Percentiles rank a stretch among this genome's conserved stretches.
phyloP scores from a whole-genome alignment of 2,113 vertebrate genomes.

The Mola mola region DNA sequence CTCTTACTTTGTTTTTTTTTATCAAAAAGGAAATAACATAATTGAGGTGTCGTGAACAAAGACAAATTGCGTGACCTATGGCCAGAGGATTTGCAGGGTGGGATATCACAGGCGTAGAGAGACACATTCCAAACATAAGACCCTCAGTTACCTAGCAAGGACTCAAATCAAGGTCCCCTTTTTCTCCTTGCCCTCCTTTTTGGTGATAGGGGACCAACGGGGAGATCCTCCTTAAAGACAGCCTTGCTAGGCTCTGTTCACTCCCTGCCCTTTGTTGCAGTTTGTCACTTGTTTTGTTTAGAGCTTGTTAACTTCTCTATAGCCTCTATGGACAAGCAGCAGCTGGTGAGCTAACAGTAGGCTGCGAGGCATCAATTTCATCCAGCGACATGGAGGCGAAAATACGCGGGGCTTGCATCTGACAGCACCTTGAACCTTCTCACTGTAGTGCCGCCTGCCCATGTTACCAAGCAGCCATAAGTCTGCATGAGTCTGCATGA shows the following conservation, averaged over 20 bases:
- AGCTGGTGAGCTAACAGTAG: conserved; percentile 76
- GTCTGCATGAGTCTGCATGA: conserved; percentile 3
- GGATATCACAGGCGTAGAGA: conserved; percentile 73
- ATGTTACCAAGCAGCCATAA: conserved; percentile 43
- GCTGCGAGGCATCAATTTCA: conserved; percentile 77
- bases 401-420: conserved; percentile 42
- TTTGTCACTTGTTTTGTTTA: conserved; percentile 78
- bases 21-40: conserved; percentile 71
- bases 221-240: conserved; percentile 75
- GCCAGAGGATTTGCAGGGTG: conserved; percentile 72
- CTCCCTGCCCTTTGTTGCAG: conserved; percentile 77
- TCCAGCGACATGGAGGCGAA: conserved; percentile 57
- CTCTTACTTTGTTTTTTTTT: conserved; percentile 18
- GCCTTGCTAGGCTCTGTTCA: conserved; percentile 63
- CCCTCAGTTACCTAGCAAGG: conserved; percentile 86
- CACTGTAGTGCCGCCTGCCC: conserved; percentile 37
- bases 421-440: conserved; percentile 68
- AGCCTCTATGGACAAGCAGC: conserved; percentile 72
- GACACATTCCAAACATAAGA: conserved; percentile 86
- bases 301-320: conserved; percentile 82
- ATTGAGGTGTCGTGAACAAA: conserved; percentile 70
- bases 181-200: conserved; percentile 72
- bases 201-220: conserved; percentile 68
- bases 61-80: conserved; percentile 82
- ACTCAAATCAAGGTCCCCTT: conserved; percentile 72